Base-by-base conservation (phyloP, 1,140 invertebrate genomes). In the Tetragnatha versicolor region DNA sequence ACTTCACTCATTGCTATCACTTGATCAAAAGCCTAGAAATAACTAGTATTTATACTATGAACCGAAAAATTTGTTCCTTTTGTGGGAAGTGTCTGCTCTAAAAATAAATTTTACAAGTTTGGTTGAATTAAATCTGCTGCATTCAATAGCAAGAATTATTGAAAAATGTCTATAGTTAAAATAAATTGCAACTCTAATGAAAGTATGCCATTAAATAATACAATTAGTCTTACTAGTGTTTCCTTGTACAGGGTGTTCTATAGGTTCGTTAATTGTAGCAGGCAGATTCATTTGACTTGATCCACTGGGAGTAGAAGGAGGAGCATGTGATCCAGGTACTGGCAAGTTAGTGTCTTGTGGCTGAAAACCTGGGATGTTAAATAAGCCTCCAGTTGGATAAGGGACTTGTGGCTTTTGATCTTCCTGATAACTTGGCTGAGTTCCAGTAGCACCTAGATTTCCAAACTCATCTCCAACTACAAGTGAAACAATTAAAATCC, bases 251-350 rank as follows among this genome's bases (percentile, higher is more conserved):
- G 33, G 47, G 17, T n/a, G 33, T 22, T 14, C 3, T 20, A 33
- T 29, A 14, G 53, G 27, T 25, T 69, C 45, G 4, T 42, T 10
- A 20, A n/a, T 17, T 6, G 73, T 65, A 39, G 69, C n/a, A 12
- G 55, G 20, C 27, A 68, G 78, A 6, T 66, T 72, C 6, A 68
- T 10, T 29, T 75, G 79, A 35, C 33, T 75, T 17, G 49, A 33
- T 25, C 72, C 79, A 77, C 66, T 80, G 20, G 79, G 79, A 29
- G 73, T 78, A 29, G 79, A 77, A 6, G 79, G 79, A 4, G 73
- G 73, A 29, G 72, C 79, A 63, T 77, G 73, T 12, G 63, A 22
- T 20, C 79, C 73, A 22, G 79, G 49, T 0, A 66, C 45, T 51
- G 79, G 79, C 22, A 65, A 12, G 25, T 53, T 53, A 7, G 73